These are phyloP conservation scores for Drosophila kuntzei DNA, from an alignment of 2,888 invertebrate species.

Conservation along the genomic window DNA sequence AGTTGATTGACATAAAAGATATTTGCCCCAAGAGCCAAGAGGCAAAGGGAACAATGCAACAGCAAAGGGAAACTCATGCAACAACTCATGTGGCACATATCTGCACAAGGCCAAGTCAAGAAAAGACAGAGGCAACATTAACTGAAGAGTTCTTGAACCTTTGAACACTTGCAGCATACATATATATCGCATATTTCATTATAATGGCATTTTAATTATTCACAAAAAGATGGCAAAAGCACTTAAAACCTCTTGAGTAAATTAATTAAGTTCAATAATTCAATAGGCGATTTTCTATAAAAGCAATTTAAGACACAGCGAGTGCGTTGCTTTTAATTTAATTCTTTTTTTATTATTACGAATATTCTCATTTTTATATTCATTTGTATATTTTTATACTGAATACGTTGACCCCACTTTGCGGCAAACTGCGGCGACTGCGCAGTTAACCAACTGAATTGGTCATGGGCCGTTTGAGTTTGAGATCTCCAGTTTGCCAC, in stretches of 20 bases:
- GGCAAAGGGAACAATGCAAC: conserved; percentile 8
- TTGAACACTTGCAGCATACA: conserved; percentile 39
- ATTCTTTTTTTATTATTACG: conserved; percentile 17
- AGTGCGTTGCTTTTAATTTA: conserved; percentile 20
- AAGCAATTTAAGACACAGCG: conserved; percentile 9
- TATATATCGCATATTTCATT: conserved; percentile 37
- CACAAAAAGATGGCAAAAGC: conserved; percentile 37
- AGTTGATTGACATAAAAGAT: conserved; percentile 64
- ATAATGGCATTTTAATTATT: conserved; percentile 71
- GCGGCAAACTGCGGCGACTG: conserved; percentile 30
- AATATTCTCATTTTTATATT: conserved; percentile 12
- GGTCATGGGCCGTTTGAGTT: conserved; percentile 70
- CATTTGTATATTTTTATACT: conserved; percentile 13
- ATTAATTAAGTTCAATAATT: conserved; percentile 64
- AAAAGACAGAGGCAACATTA: not conserved
- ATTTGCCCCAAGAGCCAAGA: conserved; percentile 30
- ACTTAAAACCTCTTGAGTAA: conserved; percentile 53
- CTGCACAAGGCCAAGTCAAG: conserved; percentile 38
- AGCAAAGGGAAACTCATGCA: conserved; percentile 9
- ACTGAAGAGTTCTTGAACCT: conserved; percentile 13
- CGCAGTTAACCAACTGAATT: conserved; percentile 62
- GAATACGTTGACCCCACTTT: conserved; percentile 65
- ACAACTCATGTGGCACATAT: conserved; percentile 33
- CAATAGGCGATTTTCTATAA: conserved; percentile 54
- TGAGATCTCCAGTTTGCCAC: conserved; percentile 45